Evolutionary conservation across 2,797 vertebrate species (phyloP).

Genomic region (Bradypodion ventrale): DNA sequence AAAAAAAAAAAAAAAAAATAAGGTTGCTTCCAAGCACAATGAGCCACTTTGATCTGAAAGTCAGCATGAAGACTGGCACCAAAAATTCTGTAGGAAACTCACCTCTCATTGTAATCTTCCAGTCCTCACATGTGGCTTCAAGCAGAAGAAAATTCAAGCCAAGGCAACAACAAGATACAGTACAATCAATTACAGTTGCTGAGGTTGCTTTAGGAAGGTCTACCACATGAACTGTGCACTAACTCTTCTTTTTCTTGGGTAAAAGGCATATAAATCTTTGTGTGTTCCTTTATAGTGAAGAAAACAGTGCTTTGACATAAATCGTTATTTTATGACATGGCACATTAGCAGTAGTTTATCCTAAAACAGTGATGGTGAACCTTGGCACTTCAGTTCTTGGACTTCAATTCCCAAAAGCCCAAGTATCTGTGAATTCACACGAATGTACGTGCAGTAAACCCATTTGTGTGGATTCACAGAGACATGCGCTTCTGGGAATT

Average conservation of each 20-base stretch:
- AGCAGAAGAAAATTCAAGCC: slow-evolving; percentile 19
- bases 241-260: slow-evolving; percentile 6
- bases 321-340: slow-evolving; percentile 40
- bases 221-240: not conserved
- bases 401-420: too few species aligned
- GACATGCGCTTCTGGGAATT: too few species aligned
- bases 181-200: slow-evolving; percentile 34
- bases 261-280: slow-evolving; percentile 49
- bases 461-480: too few species aligned
- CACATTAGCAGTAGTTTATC: too few species aligned
- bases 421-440: too few species aligned
- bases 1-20: too few species aligned
- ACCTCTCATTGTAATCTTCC: slow-evolving; percentile 18
- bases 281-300: slow-evolving; percentile 37
- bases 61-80: slow-evolving; percentile 21
- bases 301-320: slow-evolving; percentile 28
- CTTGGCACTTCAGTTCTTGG: too few species aligned
- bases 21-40: slow-evolving; percentile 42
- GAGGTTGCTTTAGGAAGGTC: slow-evolving; percentile 37
- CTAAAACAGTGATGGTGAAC: too few species aligned
- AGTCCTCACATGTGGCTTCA: slow-evolving; percentile 17
- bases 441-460: too few species aligned
- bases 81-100: slow-evolving; percentile 3
- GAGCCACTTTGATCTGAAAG: slow-evolving; percentile 52
- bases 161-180: not conserved